Conservation (phyloP, 2,113 vertebrate species). For the Bujurquina vittata region DNA sequence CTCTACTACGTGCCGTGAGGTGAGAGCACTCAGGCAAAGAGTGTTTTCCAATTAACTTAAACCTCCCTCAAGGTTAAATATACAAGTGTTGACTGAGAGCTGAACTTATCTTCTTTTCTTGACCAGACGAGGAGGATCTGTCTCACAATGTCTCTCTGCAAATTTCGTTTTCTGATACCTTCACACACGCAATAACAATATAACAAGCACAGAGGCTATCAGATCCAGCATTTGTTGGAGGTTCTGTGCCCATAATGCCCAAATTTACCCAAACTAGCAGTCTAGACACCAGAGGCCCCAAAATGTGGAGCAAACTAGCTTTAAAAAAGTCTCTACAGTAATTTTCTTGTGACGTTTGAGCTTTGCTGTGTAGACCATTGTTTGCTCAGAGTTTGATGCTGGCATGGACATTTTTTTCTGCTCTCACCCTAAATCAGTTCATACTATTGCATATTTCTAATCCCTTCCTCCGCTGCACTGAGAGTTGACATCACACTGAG, state of each 20-base stretch:
- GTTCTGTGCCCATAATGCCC: background rate
- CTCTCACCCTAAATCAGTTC: background rate
- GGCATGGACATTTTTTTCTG: background rate
- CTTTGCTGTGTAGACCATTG: background rate
- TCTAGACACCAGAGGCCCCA: background rate
- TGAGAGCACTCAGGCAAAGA: slow-evolving; percentile 69
- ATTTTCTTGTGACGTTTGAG: background rate
- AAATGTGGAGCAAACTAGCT: background rate
- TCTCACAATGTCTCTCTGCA: background rate
- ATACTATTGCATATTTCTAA: background rate
- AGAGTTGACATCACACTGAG: background rate
- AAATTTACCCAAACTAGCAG: background rate
- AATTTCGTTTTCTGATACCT: background rate
- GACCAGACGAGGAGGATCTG: slow-evolving; percentile 35
- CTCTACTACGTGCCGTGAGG: slow-evolving; percentile 48
- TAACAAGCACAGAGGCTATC: background rate
- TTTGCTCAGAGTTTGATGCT: too few species aligned
- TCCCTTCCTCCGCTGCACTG: fast-evolving
- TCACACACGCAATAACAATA: background rate
- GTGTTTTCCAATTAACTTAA: slow-evolving; percentile 71
- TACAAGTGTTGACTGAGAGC: slow-evolving; percentile 61
- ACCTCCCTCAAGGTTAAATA: slow-evolving; percentile 71
- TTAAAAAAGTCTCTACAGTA: background rate
- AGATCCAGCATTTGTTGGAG: background rate
- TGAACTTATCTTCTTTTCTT: slow-evolving; percentile 34